Base-by-base conservation (phyloP, 1,140 invertebrate genomes). In the Oppia nitens region DNA sequence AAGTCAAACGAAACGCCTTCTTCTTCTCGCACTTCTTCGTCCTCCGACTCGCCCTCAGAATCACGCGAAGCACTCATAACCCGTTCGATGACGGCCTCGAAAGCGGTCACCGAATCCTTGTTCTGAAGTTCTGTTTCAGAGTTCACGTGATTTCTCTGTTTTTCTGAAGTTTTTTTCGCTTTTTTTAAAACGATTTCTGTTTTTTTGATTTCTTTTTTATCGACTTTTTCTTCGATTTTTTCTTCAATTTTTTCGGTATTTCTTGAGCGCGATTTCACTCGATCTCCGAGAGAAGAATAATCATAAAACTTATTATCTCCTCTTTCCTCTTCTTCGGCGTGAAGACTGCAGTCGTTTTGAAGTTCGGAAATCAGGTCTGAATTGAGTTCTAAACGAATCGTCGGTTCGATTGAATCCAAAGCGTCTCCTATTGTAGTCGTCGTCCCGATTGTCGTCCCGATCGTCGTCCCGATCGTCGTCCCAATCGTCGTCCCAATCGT, bases 271-370 rank as follows among this genome's bases (percentile, higher is more conserved):
- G 55, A 59, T 27, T 61, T 61, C 9, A 61, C 60, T 4, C 60
- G 53, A 29, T 61, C 60, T 12, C 60, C 60, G 14, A 61, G 29
- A 14, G 60, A 61, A n/a, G 60, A 61, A 47, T 57, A 61, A 29
- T 60, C 55, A 56, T 56, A n/a, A 32, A 12, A 17, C n/a, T 12
- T 2, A 17, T 20, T 55, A 26, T 57, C 21, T 24, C 2, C 24
- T 12, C 2, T 2, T 20, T 58, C 29, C 23, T 40, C 50, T 9
- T 20, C 20, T 24, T 28, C 32, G 21, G 17, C 17, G 58, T 58
- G 21, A 24, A 23, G 14, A 45, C 45, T 24, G 47, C 47, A 32
- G 28, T 57, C 55, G 24, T 57, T 57, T 12, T 49, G 47, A 3
- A 57, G 20, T 27, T 57, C 55, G 29, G 47, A 48, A 21, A 57